These are phyloP conservation scores for Muntiacus reevesi DNA, from an alignment of 2,113 vertebrate species.

Conservation along the genomic window DNA sequence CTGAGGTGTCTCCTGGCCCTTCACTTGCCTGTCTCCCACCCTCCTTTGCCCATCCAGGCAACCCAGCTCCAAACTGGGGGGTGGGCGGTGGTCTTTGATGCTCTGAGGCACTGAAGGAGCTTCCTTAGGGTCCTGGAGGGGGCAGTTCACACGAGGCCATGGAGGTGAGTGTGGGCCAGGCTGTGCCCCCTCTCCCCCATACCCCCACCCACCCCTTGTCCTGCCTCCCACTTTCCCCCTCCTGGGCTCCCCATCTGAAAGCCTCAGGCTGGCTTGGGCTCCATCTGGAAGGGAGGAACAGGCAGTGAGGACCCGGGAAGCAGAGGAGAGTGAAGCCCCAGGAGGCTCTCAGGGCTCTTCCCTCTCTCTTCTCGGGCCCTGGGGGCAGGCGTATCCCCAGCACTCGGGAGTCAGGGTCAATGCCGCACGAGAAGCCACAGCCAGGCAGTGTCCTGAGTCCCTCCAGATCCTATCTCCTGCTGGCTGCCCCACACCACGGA, in stretches of 20 bases:
- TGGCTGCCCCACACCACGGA: not conserved
- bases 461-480: not conserved
- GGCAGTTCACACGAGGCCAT: not conserved
- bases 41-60: not conserved
- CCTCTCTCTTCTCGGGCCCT: not conserved
- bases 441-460: not conserved
- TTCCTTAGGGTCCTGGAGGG: not conserved
- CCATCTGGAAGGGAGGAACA: not conserved
- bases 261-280: not conserved
- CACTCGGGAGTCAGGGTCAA: accelerated
- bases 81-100: not conserved
- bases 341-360: not conserved
- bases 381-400: not conserved
- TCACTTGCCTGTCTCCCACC: not conserved
- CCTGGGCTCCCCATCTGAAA: not conserved
- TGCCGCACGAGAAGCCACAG: not conserved
- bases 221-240: not conserved
- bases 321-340: not conserved
- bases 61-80: not conserved
- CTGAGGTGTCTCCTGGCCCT: not conserved
- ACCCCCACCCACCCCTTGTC: not conserved
- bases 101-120: not conserved
- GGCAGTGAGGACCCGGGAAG: no score
- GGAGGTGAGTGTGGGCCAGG: not conserved
- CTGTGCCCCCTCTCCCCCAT: accelerated